Evolutionary conservation across 23 tunicate species (phyloP), one percentile per base, ranked within the genome.

Genomic region (Botrylloides violaceus): DNA sequence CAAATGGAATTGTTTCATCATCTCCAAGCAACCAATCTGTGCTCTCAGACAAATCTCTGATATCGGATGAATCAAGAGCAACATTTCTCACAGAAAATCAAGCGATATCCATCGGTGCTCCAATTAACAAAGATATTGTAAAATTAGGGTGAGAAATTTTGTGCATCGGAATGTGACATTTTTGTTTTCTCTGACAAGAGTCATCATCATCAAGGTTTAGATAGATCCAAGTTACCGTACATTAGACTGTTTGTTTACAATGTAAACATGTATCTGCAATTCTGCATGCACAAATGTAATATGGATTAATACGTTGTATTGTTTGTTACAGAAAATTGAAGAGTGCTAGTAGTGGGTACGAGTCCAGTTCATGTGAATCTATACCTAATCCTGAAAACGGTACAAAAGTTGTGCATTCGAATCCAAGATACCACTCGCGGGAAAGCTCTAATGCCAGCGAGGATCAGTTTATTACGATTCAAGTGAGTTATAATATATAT

Each of bases 311-410:
- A n/a, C n/a, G n/a, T n/a, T n/a, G n/a, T n/a, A n/a, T n/a, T n/a
- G n/a, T n/a, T n/a, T n/a, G n/a, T n/a, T 77, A 20, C 55, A 81
- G 79, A 34, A 35, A 79, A 22, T 30, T 75, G 36, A 73, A 64
- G 9, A 57, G 78, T 31, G 66, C 65, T 34, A 65, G 71, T 61
- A 84, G 92, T 37, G 92, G 92, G 0, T 84, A 84, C 65, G 80
- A 64, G 28, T 80, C 84, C 30, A 82, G 75, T 12, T 79, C 85
- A 9, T 15, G 34, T 61, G 82, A 77, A 24, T 31, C 4, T 20
- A 49, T 57, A 2, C 77, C 64, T 20, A 9, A 9, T 37, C 74
- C 24, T 15, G 15, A 39, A 0, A 68, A 9, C 57, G 57, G 7
- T 37, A 32, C 24, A 24, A 36, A 68, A 32, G 0, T 20, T 4